phyloP scores from a whole-genome alignment of 2,888 invertebrate species.

The Meteorus colon region DNA sequence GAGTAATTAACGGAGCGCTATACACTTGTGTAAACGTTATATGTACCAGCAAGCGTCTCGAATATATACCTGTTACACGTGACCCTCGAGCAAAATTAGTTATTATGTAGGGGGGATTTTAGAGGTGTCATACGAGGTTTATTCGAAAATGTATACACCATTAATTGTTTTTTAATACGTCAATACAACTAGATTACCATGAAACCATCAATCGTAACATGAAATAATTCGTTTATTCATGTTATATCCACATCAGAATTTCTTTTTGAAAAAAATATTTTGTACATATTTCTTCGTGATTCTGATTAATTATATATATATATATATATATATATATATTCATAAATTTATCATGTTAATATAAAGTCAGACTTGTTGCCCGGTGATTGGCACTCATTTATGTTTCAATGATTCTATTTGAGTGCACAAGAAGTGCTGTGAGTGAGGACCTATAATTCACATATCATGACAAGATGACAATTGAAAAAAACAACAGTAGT shows the following conservation, averaged over 20 bases:
- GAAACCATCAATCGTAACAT: not conserved
- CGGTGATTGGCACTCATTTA: no score
- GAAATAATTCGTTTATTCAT: not conserved
- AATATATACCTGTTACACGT: conserved; percentile 39
- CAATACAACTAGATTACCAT: not conserved
- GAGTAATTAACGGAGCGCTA: conserved; percentile 59
- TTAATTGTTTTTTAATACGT: conserved; percentile 14
- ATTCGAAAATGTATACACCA: not conserved
- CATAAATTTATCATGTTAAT: no score
- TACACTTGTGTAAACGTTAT: conserved; percentile 64
- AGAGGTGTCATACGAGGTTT: conserved; percentile 3
- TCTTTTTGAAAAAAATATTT: no score
- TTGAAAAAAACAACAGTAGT: not conserved
- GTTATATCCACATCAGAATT: no score
- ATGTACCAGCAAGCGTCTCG: conserved; percentile 20
- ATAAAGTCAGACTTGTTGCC: no score
- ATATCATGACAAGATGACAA: not conserved
- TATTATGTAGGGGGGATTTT: conserved; percentile 18
- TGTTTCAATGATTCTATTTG: no score
- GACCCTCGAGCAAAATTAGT: conserved; percentile 29
- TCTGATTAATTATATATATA: no score
- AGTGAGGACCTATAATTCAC: not conserved
- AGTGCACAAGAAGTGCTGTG: no score
- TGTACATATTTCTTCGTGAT: no score
- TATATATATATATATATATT: no score